Evolutionary conservation across 2,888 invertebrate genomes (phyloP).

Genomic region (Zelleria hepariella): DNA sequence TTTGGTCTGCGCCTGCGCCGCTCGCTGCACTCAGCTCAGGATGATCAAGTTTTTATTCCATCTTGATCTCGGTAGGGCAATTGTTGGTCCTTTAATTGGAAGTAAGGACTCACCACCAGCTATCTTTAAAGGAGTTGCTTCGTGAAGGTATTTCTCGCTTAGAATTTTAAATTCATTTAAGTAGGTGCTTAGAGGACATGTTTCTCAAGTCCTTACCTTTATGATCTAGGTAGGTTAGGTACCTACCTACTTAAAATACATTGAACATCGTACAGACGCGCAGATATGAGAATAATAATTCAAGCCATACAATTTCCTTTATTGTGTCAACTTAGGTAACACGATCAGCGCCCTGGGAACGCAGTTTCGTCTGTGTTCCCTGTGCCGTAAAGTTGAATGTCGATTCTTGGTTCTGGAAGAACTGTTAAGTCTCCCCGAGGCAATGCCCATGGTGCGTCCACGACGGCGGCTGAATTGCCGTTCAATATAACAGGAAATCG

Average conservation of each 20-base stretch:
- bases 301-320: not conserved
- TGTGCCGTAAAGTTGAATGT: not conserved
- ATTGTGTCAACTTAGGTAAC: not conserved
- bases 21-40: slow-evolving; percentile 25
- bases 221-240: too few species aligned
- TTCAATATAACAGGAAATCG: slow-evolving; percentile 24
- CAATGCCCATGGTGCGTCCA: slow-evolving; percentile 11
- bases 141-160: not conserved
- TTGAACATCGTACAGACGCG: not conserved
- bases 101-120: not conserved
- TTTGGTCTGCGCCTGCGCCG: slow-evolving; percentile 40
- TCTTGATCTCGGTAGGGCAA: slow-evolving; percentile 23
- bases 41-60: slow-evolving; percentile 49
- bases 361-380: not conserved
- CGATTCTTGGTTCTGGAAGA: not conserved
- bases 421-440: slow-evolving; percentile 2
- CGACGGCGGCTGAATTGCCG: slow-evolving; percentile 15
- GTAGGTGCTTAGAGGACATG: not conserved
- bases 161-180: not conserved
- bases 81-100: slow-evolving; percentile 24
- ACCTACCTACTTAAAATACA: not conserved
- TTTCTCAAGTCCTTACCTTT: not conserved
- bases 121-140: not conserved
- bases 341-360: not conserved
- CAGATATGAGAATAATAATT: not conserved